Evolutionary conservation across 2,113 vertebrate species (phyloP), one percentile per base, ranked within the genome.

Genomic region (Indri indri): DNA sequence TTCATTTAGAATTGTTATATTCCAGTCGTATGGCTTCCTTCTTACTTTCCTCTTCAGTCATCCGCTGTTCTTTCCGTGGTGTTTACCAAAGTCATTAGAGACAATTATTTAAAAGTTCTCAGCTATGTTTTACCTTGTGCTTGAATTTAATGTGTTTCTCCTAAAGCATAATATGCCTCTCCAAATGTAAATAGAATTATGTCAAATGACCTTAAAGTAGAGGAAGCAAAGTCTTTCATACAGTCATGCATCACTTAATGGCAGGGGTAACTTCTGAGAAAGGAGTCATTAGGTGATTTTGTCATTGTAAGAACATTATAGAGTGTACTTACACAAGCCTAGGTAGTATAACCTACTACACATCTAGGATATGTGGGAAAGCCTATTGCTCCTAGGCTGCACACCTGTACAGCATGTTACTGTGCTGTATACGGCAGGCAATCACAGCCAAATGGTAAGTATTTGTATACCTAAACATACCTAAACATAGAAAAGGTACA

Each of bases 21-120:
- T 73, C 10, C 11, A 34, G 22, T 5, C 30, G 18, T 10, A 66
- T 1, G 68, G 37, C 32, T 52, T 54, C 50, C 57, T n/a, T 32
- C 40, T 57, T 61, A n/a, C 12, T 76, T 81, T 93, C 54, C 54
- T 76, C 66, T 88, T 92, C 76, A 97, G 84, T 68, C 91, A 82
- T 82, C 79, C 88, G 95, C 94, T 98, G 0, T 96, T 73, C 79
- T 94, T 68, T 88, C 57, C 27, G 23, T 22, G 73, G 20, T 66
- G 45, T 95, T 97, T 90, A 92, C 83, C 42, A 71, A 34, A 10
- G 14, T 54, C 4, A 23, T 45, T 45, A 32, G 11, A 40, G 5
- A 16, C 6, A 40, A 37, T 65, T 83, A n/a, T 68, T 84, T 17
- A 22, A 34, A 65, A 80, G n/a, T 11, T 65, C 7, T 40, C 73